These are phyloP conservation scores for Rhabdomys pumilio DNA, from an alignment of 2,797 vertebrate species.

Conservation along the genomic window DNA sequence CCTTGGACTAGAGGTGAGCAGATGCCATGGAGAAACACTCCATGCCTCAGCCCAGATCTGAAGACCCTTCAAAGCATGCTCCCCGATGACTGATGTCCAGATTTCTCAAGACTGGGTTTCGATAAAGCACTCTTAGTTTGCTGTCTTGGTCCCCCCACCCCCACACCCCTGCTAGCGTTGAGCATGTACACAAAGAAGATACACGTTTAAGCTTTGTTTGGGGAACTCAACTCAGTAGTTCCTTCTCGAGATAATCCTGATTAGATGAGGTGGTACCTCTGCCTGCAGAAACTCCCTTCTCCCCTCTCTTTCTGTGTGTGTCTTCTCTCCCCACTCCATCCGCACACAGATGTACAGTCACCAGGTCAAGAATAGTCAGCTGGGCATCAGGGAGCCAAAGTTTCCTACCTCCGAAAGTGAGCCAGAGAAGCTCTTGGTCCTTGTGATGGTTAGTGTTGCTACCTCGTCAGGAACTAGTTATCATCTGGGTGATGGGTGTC, in stretches of 20 bases:
- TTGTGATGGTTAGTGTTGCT: neutral
- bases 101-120: neutral
- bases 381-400: neutral
- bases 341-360: no score
- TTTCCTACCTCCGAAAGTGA: neutral
- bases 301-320: neutral
- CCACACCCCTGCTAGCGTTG: neutral
- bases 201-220: neutral
- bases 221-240: neutral
- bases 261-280: neutral
- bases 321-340: neutral
- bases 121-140: neutral
- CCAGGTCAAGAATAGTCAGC: neutral
- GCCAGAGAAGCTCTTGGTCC: neutral
- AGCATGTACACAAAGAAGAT: neutral
- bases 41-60: neutral
- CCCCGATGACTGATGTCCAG: accelerated
- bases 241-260: neutral
- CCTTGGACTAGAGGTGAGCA: neutral
- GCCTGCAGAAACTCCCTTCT: neutral
- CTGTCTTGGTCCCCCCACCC: neutral
- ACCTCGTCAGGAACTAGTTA: neutral
- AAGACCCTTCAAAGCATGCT: neutral
- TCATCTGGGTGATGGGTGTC: neutral
- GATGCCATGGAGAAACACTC: neutral